Evolutionary conservation across 2,113 vertebrate genomes (phyloP), one percentile per base, ranked within the genome.

Genomic region (Argyrosomus japonicus): DNA sequence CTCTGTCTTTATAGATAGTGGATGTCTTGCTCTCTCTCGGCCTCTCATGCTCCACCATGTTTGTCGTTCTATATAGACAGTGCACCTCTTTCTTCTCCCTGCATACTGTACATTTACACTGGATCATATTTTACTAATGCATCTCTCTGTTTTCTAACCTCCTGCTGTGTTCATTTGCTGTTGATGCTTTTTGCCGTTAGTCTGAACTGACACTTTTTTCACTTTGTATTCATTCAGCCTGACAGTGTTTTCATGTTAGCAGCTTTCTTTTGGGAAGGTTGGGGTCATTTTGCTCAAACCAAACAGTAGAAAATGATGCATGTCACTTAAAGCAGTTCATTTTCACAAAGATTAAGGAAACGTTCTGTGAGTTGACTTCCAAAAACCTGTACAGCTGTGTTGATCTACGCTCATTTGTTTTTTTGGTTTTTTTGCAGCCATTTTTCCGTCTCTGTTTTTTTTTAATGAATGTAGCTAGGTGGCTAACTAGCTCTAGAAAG

Each of bases 1-100:
- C 63, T 57, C 11, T 69, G 75, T 72, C 63, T 57, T 53, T 53
- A 27, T 32, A 69, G 18, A 77, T 67, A 61, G 32, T 23, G 17
- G 32, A 67, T 74, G 27, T 83, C 79, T 73, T 50, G 3, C 56
- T 25, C 29, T 60, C 15, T 40, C 47, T 19, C n/a, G 15, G 17
- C 63, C 36, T 50, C 4, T 70, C 48, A 40, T 40, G 56, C 40
- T 57, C n/a, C 4, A 5, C 53, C 43, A 58, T 79, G n/a, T 47
- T 45, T 2, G 6, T 69, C 18, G 21, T 73, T 54, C 27, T n/a
- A 50, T 77, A 21, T 17, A 50, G 47, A 47, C 65, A 12, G 19
- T 19, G 6, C n/a, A 15, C 17, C 19, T 43, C 50, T 61, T 36
- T 47, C 17, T 57, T 14, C 23, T 57, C 5, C 12, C 54, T 14